phyloP scores from a whole-genome alignment of 2,888 invertebrate genomes.

The Amitus sp. region DNA sequence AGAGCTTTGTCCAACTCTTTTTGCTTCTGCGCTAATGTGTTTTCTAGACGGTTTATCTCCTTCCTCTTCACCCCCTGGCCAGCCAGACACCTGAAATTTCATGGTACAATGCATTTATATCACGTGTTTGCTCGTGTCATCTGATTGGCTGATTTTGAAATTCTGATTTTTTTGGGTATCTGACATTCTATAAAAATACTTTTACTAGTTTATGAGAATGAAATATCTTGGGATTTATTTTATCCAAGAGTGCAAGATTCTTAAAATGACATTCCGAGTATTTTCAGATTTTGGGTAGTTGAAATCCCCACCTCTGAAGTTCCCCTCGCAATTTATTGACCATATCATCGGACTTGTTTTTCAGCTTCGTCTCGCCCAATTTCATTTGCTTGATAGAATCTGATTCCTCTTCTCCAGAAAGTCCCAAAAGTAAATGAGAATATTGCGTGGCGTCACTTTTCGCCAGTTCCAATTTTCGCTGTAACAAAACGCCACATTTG shows the following conservation, averaged over 20 bases:
- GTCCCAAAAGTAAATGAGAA: constrained; percentile 54
- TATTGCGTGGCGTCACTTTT: constrained; percentile 54
- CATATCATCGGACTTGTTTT: constrained; percentile 64
- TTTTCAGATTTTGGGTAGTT: too few relatives aligned
- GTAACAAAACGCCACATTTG: constrained; percentile 18
- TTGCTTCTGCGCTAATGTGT: constrained; percentile 60
- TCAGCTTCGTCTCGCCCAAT: constrained; percentile 52
- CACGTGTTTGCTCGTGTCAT: too few relatives aligned
- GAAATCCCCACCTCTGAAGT: constrained; percentile 55
- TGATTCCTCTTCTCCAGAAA: constrained; percentile 53
- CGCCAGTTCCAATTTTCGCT: constrained; percentile 55
- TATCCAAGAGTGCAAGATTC: too few relatives aligned
- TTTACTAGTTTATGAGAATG: too few relatives aligned
- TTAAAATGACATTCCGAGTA: too few relatives aligned
- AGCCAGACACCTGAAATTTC: constrained; percentile 58
- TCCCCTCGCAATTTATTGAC: constrained; percentile 66
- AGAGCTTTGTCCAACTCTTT: constrained; percentile 57
- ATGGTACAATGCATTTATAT: too few relatives aligned
- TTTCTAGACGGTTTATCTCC: constrained; percentile 67
- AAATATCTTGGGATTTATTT: too few relatives aligned
- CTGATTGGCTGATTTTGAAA: too few relatives aligned
- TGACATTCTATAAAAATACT: too few relatives aligned
- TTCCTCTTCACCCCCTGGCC: constrained; percentile 67
- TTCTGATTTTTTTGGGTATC: too few relatives aligned
- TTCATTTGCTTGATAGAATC: constrained; percentile 59